Evolutionary conservation across 2,113 vertebrate genomes (phyloP).

Genomic region (Atlantisia rogersi): DNA sequence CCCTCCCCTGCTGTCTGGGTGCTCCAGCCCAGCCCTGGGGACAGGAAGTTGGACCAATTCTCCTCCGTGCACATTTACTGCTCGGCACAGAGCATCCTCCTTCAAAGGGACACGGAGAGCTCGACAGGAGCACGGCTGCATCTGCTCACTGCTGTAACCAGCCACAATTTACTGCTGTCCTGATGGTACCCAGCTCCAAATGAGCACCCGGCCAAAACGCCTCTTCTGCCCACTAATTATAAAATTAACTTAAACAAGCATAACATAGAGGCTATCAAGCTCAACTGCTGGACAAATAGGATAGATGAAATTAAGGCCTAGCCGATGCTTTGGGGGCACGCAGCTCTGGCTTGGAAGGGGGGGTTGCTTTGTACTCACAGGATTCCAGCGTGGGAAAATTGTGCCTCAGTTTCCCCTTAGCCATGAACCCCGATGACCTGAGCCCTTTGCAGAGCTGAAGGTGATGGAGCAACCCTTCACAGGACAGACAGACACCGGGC

Average conservation of each 20-base stretch:
- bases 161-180: not conserved
- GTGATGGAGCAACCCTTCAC: fast-evolving
- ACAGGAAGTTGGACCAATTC: not conserved
- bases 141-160: not conserved
- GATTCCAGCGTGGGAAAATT: fast-evolving
- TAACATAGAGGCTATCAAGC: not conserved
- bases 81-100: not conserved
- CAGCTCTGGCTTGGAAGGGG: not conserved
- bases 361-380: not conserved
- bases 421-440: fast-evolving
- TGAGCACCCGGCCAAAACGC: fast-evolving
- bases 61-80: not conserved
- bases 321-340: fast-evolving
- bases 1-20: not conserved
- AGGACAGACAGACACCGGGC: not conserved
- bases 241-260: slow-evolving; percentile 1
- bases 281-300: not conserved
- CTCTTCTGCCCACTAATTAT: not conserved
- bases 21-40: not conserved
- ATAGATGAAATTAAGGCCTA: not conserved
- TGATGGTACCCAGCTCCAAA: not conserved
- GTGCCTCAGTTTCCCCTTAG: not conserved
- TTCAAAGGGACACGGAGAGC: fast-evolving
- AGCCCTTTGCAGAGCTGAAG: not conserved
- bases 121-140: not conserved